Conservation (phyloP, 2,113 vertebrate species). For the Delphinus delphis region DNA sequence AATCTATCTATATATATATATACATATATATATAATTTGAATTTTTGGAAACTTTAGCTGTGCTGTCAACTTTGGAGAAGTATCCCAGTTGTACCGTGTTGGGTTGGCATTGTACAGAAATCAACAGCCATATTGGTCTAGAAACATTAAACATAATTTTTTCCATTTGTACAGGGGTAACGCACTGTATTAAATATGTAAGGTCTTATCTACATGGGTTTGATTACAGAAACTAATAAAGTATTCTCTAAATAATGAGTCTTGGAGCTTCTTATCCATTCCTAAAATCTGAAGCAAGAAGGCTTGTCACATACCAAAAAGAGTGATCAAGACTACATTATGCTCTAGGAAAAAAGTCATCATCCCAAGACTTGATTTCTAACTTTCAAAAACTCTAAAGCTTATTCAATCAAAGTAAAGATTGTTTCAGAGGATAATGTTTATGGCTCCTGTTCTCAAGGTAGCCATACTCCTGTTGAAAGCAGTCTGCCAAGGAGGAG, state of each 20-base stretch:
- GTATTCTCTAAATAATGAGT: conserved; percentile 92
- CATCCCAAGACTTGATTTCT: neutral
- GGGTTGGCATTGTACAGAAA: conserved; percentile 91
- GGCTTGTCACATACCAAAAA: neutral
- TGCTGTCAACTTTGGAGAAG: conserved; percentile 20
- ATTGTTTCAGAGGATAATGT: neutral
- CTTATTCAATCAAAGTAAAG: neutral
- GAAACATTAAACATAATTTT: conserved; percentile 88
- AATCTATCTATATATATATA: conserved; percentile 55
- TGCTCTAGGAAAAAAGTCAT: neutral
- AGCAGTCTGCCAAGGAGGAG: neutral
- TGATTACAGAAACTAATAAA: conserved; percentile 99
- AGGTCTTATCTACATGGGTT: conserved; percentile 99
- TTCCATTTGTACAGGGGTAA: conserved; percentile 99
- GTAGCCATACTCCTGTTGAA: neutral
- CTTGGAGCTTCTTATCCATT: conserved; percentile 67
- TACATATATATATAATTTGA: conserved; percentile 85
- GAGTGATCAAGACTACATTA: neutral
- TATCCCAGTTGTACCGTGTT: conserved; percentile 61
- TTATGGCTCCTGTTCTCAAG: neutral
- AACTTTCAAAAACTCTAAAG: neutral
- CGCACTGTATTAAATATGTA: conserved; percentile 99
- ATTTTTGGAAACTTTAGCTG: conserved; percentile 87
- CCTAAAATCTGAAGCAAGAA: neutral
- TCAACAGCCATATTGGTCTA: conserved; percentile 91